phyloP scores from a whole-genome alignment of 2,888 invertebrate species.

The Amblyjoppa fuscipennis region DNA sequence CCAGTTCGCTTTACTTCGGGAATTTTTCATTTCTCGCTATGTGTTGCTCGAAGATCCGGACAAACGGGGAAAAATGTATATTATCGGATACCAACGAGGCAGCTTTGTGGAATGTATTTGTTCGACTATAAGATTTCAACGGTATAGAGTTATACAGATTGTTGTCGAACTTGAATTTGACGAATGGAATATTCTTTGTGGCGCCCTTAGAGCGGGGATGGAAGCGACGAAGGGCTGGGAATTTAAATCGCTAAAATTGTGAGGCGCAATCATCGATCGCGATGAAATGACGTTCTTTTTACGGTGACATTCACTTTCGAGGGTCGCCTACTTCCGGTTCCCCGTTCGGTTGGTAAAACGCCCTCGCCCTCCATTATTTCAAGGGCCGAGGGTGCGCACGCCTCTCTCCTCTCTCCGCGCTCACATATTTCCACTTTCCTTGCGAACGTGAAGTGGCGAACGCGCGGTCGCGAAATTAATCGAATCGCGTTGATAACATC shows the following conservation, averaged over 20 bases:
- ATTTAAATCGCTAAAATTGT: conserved; percentile 66
- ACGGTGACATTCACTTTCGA: conserved; percentile 65
- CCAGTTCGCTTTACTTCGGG: conserved; percentile 59
- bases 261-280: conserved; percentile 62
- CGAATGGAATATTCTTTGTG: not conserved
- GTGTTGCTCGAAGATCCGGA: not conserved
- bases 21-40: conserved; percentile 58
- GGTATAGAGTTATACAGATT: not conserved
- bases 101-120: conserved; percentile 41
- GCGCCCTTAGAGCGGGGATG: conserved; percentile 22
- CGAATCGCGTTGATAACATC: conserved; percentile 26
- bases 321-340: conserved; percentile 35
- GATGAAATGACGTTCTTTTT: conserved; percentile 62
- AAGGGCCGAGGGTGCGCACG: conserved; percentile 47
- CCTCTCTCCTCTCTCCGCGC: conserved; percentile 28
- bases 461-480: conserved; percentile 48
- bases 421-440: conserved; percentile 37
- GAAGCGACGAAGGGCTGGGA: conserved; percentile 60
- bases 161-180: not conserved
- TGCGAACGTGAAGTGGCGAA: conserved; percentile 19
- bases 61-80: conserved; percentile 31
- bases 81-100: conserved; percentile 30
- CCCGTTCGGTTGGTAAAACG: conserved; percentile 41
- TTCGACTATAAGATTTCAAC: conserved; percentile 8
- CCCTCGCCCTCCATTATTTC: conserved; percentile 67